Percentiles rank a stretch among this genome's conserved stretches.
Conservation (phyloP, 1,140 invertebrate genomes). For the Dreissena rostriformis region DNA sequence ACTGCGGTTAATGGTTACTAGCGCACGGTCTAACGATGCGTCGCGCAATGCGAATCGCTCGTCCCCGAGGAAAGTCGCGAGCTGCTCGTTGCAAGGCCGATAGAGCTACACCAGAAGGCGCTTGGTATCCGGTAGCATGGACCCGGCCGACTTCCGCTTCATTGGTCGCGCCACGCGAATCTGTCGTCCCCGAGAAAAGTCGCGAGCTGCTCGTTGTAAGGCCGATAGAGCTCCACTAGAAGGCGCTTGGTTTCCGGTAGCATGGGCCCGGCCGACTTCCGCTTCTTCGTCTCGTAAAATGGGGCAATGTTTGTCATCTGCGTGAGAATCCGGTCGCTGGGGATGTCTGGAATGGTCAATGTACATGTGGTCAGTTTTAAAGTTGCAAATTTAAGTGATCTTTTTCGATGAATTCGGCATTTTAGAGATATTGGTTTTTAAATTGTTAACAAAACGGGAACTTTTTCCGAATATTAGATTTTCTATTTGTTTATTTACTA, state of each 20-base stretch:
- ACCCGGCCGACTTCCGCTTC: not conserved
- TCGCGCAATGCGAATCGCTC: slow-evolving; percentile 7
- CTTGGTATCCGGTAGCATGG: not conserved
- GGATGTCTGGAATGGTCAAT: not conserved
- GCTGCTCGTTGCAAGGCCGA: not conserved
- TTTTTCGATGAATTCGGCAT: too few species aligned
- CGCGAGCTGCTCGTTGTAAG: slow-evolving; percentile 1
- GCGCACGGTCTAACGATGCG: not conserved
- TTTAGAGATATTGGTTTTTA: too few species aligned
- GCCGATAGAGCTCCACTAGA: not conserved
- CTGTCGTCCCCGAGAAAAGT: slow-evolving; percentile 5
- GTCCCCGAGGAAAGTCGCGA: not conserved
- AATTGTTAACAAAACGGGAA: too few species aligned
- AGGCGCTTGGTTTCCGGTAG: not conserved
- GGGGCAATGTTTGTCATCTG: slow-evolving; percentile 6
- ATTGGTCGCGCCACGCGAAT: not conserved
- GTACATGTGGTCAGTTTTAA: not conserved
- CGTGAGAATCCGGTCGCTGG: not conserved
- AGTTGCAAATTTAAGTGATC: too few species aligned
- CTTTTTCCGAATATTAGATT: too few species aligned
- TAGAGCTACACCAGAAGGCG: not conserved
- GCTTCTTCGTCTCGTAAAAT: not conserved
- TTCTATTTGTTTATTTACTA: too few species aligned
- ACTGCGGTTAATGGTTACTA: too few species aligned
- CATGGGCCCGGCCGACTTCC: slow-evolving; percentile 9